Evolutionary conservation across 1,140 invertebrate genomes (phyloP).

Genomic region (Yoshiicerus persimilis): DNA sequence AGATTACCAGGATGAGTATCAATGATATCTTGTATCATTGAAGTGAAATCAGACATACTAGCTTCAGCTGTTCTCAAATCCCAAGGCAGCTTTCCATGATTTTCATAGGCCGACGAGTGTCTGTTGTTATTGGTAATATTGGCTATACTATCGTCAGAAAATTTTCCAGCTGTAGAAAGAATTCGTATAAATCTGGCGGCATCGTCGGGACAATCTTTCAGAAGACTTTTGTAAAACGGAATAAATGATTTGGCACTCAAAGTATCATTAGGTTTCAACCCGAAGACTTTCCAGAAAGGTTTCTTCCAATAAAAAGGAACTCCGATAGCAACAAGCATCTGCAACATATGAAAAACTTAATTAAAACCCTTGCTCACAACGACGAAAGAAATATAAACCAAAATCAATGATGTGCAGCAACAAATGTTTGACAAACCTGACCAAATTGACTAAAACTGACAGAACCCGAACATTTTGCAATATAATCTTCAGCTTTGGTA

Average conservation of each 20-base stretch:
- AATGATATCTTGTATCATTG: conserved; percentile 94
- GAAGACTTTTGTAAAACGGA: conserved; percentile 35
- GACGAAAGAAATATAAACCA: not conserved
- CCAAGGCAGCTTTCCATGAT: conserved; percentile 8
- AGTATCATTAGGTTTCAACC: conserved; percentile 73
- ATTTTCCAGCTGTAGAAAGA: conserved; percentile 54
- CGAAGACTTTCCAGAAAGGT: conserved; percentile 75
- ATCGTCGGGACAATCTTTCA: conserved; percentile 81
- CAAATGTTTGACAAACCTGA: conserved; percentile 32
- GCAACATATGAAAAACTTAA: not conserved
- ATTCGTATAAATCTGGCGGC: conserved; percentile 88
- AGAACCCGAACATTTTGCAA: conserved; percentile 11
- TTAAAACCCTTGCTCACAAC: not conserved
- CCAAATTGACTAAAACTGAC: conserved; percentile 37
- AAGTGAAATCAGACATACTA: conserved; percentile 76
- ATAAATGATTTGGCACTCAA: conserved; percentile 62
- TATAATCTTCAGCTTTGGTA: conserved; percentile 32
- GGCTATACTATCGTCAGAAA: not conserved
- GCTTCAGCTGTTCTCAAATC: conserved; percentile 27
- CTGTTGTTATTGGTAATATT: conserved; percentile 34
- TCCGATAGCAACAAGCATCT: conserved; percentile 52
- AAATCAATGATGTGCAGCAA: not conserved
- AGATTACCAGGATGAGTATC: conserved; percentile 92
- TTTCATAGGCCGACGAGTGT: conserved; percentile 57
- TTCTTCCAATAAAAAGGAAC: conserved; percentile 92